Evolutionary conservation across 2,888 invertebrate genomes (phyloP).

Genomic region (Sicus ferrugineus): DNA sequence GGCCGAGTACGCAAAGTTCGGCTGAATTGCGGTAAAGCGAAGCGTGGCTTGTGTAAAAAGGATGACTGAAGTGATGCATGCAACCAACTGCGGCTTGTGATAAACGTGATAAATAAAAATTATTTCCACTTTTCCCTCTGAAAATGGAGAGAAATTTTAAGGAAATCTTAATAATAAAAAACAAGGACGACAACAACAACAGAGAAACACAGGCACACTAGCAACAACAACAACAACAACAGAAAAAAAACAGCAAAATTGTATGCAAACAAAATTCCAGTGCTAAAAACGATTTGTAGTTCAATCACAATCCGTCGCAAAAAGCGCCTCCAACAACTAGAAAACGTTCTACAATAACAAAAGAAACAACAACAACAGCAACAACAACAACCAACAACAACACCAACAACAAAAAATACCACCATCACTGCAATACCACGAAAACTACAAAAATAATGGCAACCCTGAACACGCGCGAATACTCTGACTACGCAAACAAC

Average conservation of each 20-base stretch:
- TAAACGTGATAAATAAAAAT: too few relatives aligned
- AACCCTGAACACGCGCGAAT: constrained; percentile 7
- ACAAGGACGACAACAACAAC: neutral
- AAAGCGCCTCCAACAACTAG: neutral
- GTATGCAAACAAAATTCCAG: neutral
- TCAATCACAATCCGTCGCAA: constrained; percentile 19
- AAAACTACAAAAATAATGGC: constrained; percentile 8
- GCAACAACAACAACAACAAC: neutral
- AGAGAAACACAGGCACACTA: neutral
- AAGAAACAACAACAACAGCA: constrained; percentile 7
- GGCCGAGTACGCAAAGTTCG: neutral
- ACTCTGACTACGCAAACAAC: neutral
- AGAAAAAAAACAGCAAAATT: neutral
- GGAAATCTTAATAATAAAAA: too few relatives aligned
- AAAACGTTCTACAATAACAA: constrained; percentile 1
- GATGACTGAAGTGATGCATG: neutral
- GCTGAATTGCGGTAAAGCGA: neutral
- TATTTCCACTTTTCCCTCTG: too few relatives aligned
- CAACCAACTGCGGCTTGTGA: neutral
- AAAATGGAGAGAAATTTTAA: too few relatives aligned
- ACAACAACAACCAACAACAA: neutral
- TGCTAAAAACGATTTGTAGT: constrained; percentile 22
- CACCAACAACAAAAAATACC: neutral
- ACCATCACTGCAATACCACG: neutral
- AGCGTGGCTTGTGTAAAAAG: neutral